Percentiles rank a stretch among this genome's conserved stretches.
These are phyloP conservation scores for Pinctada fucata DNA, from an alignment of 2,888 invertebrate species.

Conservation along the genomic window DNA sequence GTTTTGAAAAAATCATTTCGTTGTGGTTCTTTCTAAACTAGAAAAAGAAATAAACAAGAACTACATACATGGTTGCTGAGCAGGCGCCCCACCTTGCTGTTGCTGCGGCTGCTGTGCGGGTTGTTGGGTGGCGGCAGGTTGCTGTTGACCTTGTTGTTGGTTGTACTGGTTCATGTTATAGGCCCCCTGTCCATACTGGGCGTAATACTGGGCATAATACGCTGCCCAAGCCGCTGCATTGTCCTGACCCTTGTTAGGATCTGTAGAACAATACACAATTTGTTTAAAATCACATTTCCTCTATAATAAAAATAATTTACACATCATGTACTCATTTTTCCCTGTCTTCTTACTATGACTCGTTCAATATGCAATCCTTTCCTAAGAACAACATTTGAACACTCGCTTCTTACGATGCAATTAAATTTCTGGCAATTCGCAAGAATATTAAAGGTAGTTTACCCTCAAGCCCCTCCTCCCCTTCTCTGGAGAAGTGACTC, in stretches of 20 bases:
- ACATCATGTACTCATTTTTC: too few relatives aligned
- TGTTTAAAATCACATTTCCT: too few relatives aligned
- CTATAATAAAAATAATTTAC: too few relatives aligned
- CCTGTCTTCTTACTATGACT: too few relatives aligned
- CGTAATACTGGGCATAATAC: slow-evolving; percentile 78
- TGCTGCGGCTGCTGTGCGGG: slow-evolving; percentile 62
- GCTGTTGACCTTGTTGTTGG: slow-evolving; percentile 55
- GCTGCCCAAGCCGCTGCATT: slow-evolving; percentile 79
- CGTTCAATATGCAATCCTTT: too few relatives aligned
- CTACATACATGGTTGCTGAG: slow-evolving; percentile 22
- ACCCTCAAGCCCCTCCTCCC: too few relatives aligned
- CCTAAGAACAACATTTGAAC: too few relatives aligned
- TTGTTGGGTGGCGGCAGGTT: slow-evolving; percentile 61
- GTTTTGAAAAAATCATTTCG: not conserved
- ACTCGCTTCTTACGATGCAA: too few relatives aligned
- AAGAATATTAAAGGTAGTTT: too few relatives aligned
- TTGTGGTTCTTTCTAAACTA: not conserved
- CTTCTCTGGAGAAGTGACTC: too few relatives aligned
- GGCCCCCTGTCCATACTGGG: slow-evolving; percentile 65
- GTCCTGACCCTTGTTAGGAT: slow-evolving; percentile 65
- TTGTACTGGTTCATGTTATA: slow-evolving; percentile 49
- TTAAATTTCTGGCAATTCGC: too few relatives aligned
- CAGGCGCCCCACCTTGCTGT: slow-evolving; percentile 25
- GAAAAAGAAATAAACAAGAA: not conserved
- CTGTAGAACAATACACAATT: not conserved